phyloP scores from a whole-genome alignment of 2,113 vertebrate species.

The Diadophis punctatus region DNA sequence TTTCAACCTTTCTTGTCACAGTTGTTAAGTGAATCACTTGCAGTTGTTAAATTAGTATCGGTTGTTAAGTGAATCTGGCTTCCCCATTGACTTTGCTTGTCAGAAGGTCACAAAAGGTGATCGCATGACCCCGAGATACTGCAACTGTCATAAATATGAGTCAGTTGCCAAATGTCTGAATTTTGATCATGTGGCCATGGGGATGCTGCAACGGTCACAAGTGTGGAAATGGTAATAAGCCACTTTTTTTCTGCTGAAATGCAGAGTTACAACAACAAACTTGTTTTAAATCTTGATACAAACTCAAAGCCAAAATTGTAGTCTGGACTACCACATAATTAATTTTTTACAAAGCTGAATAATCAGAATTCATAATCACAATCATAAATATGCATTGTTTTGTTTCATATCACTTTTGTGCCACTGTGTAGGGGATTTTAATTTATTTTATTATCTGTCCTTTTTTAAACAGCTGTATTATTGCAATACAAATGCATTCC shows the following conservation, averaged over 20 bases:
- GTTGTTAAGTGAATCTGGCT: neutral
- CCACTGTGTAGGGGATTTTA: conserved; percentile 62
- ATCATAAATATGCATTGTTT: neutral
- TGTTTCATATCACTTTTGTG: conserved; percentile 51
- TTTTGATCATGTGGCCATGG: neutral
- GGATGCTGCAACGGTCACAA: neutral
- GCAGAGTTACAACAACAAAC: neutral
- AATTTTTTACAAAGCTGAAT: neutral
- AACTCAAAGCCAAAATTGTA: neutral
- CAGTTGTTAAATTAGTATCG: neutral
- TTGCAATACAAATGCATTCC: conserved; percentile 63
- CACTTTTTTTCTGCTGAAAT: neutral
- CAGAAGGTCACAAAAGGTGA: neutral
- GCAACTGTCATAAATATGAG: neutral
- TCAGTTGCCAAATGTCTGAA: neutral
- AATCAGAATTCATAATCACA: neutral
- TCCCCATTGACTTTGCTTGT: neutral
- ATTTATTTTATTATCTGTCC: conserved; percentile 64
- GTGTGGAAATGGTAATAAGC: neutral
- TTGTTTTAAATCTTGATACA: neutral
- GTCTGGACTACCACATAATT: neutral
- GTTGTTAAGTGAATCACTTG: neutral
- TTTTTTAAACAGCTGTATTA: conserved; percentile 67
- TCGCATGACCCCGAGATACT: neutral
- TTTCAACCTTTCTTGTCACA: neutral